Conservation (phyloP, 2,888 invertebrate species). For the Acronicta aceris region DNA sequence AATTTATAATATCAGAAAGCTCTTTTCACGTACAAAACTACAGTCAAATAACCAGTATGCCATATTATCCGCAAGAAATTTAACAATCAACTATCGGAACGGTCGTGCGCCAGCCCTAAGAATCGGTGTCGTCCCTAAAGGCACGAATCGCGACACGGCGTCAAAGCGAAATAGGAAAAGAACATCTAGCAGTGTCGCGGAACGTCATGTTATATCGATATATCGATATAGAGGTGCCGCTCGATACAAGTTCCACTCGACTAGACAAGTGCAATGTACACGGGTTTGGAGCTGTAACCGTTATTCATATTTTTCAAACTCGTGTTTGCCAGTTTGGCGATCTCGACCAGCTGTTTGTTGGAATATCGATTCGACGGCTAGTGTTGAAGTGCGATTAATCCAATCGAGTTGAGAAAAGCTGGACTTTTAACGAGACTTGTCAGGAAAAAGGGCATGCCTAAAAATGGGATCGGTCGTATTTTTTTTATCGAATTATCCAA, state of each 20-base stretch:
- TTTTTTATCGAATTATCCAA: too few species aligned
- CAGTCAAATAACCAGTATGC: too few species aligned
- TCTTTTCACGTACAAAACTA: too few species aligned
- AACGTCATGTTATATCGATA: constrained; percentile 42
- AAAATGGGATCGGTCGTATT: too few species aligned
- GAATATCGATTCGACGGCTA: constrained; percentile 12
- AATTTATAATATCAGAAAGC: too few species aligned
- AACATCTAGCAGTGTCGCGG: constrained; percentile 51
- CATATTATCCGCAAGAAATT: too few species aligned
- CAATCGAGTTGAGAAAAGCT: constrained; percentile 12
- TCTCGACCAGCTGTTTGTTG: constrained; percentile 19
- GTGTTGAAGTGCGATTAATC: constrained; percentile 20
- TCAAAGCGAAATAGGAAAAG: constrained; percentile 68
- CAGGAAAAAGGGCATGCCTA: constrained; percentile 9
- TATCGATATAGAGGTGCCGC: constrained; percentile 39
- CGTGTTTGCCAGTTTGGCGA: constrained; percentile 18
- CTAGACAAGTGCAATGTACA: constrained; percentile 33
- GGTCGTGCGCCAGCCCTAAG: constrained; percentile 56
- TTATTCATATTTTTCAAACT: constrained; percentile 43
- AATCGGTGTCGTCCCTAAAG: constrained; percentile 49
- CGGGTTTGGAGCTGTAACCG: constrained; percentile 35
- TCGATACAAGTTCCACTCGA: constrained; percentile 47
- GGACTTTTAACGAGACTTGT: constrained; percentile 8
- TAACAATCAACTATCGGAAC: too few species aligned
- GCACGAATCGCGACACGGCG: constrained; percentile 58